phyloP scores from a whole-genome alignment of 2,888 invertebrate species.

The Sipunculus nudus region DNA sequence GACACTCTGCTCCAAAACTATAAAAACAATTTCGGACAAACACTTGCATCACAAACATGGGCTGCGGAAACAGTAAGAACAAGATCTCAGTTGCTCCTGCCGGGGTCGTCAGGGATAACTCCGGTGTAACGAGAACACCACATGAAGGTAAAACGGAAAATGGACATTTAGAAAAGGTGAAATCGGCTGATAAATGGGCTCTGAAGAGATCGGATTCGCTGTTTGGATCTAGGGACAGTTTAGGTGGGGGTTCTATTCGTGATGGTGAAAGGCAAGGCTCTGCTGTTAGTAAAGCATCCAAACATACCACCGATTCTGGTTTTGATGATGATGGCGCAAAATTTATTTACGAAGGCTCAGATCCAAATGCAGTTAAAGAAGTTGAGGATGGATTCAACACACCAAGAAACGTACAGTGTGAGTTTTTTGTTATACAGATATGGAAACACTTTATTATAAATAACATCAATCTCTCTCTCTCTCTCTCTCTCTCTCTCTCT shows the following conservation, averaged over 20 bases:
- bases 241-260: neutral
- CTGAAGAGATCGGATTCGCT: conserved; percentile 7
- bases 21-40: too few species aligned
- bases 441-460: too few species aligned
- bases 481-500: too few species aligned
- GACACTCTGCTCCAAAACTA: too few species aligned
- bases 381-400: conserved; percentile 48
- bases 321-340: conserved; percentile 45
- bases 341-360: conserved; percentile 56
- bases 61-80: conserved; percentile 25
- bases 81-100: conserved; percentile 13
- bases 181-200: neutral
- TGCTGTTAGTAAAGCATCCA: conserved; percentile 53
- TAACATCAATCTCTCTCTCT: too few species aligned
- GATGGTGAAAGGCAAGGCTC: conserved; percentile 50
- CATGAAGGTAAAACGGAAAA: too few species aligned
- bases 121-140: too few species aligned
- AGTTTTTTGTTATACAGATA: too few species aligned
- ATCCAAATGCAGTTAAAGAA: conserved; percentile 42
- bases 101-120: neutral
- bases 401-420: conserved; percentile 23
- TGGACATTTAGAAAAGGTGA: neutral
- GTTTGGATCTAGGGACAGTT: conserved; percentile 14
- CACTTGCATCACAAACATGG: too few species aligned
- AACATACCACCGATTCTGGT: conserved; percentile 59